These are phyloP conservation scores for Conistra vaccinii DNA, from an alignment of 2,888 invertebrate genomes.

Conservation along the genomic window DNA sequence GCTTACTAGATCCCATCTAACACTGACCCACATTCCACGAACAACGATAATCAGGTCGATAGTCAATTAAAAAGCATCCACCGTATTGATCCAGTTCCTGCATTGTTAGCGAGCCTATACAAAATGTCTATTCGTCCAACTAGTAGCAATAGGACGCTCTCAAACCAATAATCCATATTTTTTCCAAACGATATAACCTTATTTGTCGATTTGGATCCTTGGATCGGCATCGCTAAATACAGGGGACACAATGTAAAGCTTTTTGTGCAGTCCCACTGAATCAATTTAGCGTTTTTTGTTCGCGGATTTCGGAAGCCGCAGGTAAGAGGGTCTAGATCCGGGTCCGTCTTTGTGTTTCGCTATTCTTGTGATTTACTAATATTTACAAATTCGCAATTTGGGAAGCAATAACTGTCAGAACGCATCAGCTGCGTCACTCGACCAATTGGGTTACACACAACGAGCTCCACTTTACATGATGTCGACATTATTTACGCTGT, in stretches of 20 bases:
- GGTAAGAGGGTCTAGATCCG: slow-evolving; percentile 89
- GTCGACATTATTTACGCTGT: slow-evolving; percentile 69
- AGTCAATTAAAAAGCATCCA: slow-evolving; percentile 79
- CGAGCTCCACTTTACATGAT: slow-evolving; percentile 63
- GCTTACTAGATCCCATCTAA: slow-evolving; percentile 74
- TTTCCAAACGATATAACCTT: slow-evolving; percentile 87
- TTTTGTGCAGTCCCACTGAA: slow-evolving; percentile 86
- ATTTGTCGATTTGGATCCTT: slow-evolving; percentile 84
- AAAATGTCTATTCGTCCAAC: slow-evolving; percentile 53
- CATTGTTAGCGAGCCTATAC: slow-evolving; percentile 65
- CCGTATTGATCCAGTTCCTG: slow-evolving; percentile 71
- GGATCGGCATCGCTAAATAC: slow-evolving; percentile 86
- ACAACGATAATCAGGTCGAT: slow-evolving; percentile 80
- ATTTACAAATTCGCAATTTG: slow-evolving; percentile 89
- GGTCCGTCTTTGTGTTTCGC: slow-evolving; percentile 81
- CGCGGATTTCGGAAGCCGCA: slow-evolving; percentile 89
- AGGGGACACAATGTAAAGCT: slow-evolving; percentile 84
- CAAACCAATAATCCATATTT: slow-evolving; percentile 85
- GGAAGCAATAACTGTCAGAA: slow-evolving; percentile 86
- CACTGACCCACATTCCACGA: slow-evolving; percentile 85
- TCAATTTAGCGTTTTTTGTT: slow-evolving; percentile 87
- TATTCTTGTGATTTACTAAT: slow-evolving; percentile 83
- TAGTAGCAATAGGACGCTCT: slow-evolving; percentile 69
- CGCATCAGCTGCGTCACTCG: slow-evolving; percentile 85
- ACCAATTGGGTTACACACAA: slow-evolving; percentile 81